Conservation (phyloP, 2,888 invertebrate species). For the Meloe dianella region DNA sequence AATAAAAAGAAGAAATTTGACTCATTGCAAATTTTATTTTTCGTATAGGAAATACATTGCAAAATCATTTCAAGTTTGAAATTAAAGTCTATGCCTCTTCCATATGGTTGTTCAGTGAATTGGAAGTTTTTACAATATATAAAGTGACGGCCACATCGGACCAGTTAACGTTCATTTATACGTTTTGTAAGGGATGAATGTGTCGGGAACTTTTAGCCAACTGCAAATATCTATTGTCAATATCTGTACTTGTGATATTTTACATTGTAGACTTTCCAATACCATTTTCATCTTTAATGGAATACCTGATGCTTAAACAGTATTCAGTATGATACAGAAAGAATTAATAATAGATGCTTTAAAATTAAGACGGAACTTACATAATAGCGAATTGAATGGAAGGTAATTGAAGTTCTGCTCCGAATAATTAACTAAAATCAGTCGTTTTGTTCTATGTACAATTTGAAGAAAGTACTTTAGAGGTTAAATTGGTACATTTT, state of each 20-base stretch:
- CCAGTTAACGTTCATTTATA: not conserved
- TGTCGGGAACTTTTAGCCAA: not conserved
- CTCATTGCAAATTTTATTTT: not conserved
- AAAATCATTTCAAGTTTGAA: not conserved
- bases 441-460: not conserved
- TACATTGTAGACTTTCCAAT: not conserved
- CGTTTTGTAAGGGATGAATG: constrained; percentile 4
- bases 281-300: not conserved
- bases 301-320: not conserved
- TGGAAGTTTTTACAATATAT: not conserved
- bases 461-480: constrained; percentile 3
- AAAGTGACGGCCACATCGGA: not conserved
- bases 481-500: constrained; percentile 8
- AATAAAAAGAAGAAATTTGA: not conserved
- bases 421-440: constrained; percentile 8
- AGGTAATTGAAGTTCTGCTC: not conserved
- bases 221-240: not conserved
- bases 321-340: too few species aligned
- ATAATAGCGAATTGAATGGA: not conserved
- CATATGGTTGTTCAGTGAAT: not conserved
- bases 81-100: constrained; percentile 6
- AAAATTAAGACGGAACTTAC: not conserved
- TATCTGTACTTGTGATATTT: not conserved
- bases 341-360: not conserved
- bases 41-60: not conserved